Base-by-base conservation (phyloP, 1,140 invertebrate genomes). In the Ceratina japonica region DNA sequence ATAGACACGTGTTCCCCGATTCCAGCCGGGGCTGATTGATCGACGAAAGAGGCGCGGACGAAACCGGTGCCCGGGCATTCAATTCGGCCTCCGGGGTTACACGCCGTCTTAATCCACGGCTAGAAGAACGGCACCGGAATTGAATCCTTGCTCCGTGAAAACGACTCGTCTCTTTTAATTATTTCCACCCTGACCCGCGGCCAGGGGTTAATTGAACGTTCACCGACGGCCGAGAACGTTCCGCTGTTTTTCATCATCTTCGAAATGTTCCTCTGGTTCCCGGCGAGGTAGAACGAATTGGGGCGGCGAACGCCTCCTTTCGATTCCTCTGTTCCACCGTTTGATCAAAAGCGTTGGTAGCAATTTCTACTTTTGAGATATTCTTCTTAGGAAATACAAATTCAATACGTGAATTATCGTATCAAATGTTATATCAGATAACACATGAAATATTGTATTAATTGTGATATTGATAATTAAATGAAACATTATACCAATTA, bases 31-130 rank as follows among this genome's bases (percentile, higher is more conserved):
- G 66, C 75, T 73, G 77, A 77, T 82, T 84, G 86, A 88, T 87
- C 82, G 84, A 80, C 75, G 75, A 75, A 54, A 64, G 68, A 82
- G 59, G 61, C 77, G 59, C 70, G 31, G 70, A 69, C 78, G 70
- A 78, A 52, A 66, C 52, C 56, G 61, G 62, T 20, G 75, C 70
- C 82, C 77, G 78, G 78, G 76, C 78, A 84, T 87, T 86, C 77
- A 85, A 87, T 87, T 75, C 82, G 44, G 20, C 49, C 58, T 15
- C 8, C 10, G 31, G 65, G 27, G 59, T 81, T 54, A 52, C 77
- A 61, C 65, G 77, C 54, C 71, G 79, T 78, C 85, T 83, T 86
- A 85, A 87, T 86, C 80, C 80, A 69, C 37, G 37, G 37, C 5
- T 44, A 44, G 37, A 44, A 79, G 76, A 79, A 79, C 70, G 58